Conservation (phyloP, 2,888 invertebrate species). For the Phyto melanocephala region DNA sequence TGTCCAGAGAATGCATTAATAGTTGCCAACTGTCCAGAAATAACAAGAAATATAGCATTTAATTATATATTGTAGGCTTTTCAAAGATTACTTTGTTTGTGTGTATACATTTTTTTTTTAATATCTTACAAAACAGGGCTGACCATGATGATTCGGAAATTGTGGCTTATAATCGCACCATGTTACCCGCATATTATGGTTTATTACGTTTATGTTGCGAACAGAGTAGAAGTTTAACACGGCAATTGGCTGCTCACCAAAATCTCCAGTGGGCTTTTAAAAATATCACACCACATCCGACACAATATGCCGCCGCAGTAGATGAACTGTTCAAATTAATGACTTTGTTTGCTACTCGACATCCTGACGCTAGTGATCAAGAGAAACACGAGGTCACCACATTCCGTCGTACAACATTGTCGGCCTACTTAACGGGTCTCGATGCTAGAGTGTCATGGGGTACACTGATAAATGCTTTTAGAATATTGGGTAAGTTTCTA, state of each 20-base stretch:
- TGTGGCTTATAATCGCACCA: slow-evolving; percentile 94
- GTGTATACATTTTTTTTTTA: neutral
- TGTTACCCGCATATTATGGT: slow-evolving; percentile 96
- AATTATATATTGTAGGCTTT: slow-evolving; percentile 95
- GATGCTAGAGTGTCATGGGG: slow-evolving; percentile 96
- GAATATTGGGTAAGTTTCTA: slow-evolving; percentile 82
- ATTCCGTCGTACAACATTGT: slow-evolving; percentile 90
- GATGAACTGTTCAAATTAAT: slow-evolving; percentile 95
- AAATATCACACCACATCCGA: slow-evolving; percentile 97
- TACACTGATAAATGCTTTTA: slow-evolving; percentile 93
- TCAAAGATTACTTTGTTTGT: neutral
- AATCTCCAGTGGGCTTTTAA: slow-evolving; percentile 98
- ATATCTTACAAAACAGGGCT: slow-evolving; percentile 82
- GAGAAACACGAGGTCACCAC: slow-evolving; percentile 90
- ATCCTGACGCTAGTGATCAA: slow-evolving; percentile 87
- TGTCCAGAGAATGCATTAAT: slow-evolving; percentile 95
- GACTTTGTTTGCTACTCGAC: slow-evolving; percentile 91
- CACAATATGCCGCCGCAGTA: slow-evolving; percentile 94
- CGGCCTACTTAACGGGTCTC: slow-evolving; percentile 92
- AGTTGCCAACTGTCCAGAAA: slow-evolving; percentile 91
- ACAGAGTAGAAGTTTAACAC: slow-evolving; percentile 90
- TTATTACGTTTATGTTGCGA: slow-evolving; percentile 93
- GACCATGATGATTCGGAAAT: slow-evolving; percentile 98
- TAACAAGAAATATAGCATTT: slow-evolving; percentile 96
- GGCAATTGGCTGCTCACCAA: slow-evolving; percentile 93